These are phyloP conservation scores for Nibea coibor DNA, from an alignment of 2,113 vertebrate species.

Conservation along the genomic window DNA sequence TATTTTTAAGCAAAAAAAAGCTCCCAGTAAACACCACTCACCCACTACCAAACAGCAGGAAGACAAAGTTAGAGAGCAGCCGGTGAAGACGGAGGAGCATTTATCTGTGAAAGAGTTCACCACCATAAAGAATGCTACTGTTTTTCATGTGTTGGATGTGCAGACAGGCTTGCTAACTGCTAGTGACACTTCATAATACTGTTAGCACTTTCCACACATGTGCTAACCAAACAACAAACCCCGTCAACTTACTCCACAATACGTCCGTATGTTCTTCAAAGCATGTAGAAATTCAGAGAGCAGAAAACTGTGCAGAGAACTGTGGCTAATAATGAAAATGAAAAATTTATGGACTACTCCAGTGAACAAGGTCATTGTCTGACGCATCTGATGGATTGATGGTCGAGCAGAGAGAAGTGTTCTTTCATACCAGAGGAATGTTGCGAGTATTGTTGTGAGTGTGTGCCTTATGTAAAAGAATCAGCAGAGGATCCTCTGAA, in stretches of 20 bases:
- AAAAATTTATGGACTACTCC: conserved; percentile 56
- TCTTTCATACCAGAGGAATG: conserved; percentile 51
- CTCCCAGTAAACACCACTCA: no score
- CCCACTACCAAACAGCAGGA: no score
- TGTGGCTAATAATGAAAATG: conserved; percentile 44
- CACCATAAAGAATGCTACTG: no score
- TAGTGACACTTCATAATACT: not conserved
- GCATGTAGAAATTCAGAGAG: not conserved
- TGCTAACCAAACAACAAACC: not conserved
- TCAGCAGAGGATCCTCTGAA: conserved; percentile 18
- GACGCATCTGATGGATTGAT: conserved; percentile 27
- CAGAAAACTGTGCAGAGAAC: conserved; percentile 10
- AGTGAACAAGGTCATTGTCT: conserved; percentile 52
- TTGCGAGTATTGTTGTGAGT: not conserved
- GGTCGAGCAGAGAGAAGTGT: conserved; percentile 40
- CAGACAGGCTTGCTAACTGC: not conserved
- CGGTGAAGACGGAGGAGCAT: no score
- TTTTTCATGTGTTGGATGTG: no score
- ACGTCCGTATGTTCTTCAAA: not conserved
- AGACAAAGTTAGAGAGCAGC: no score
- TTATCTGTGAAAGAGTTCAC: no score
- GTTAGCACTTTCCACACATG: not conserved
- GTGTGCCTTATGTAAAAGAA: conserved; percentile 19
- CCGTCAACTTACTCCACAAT: no score
- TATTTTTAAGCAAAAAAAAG: no score